A percentile compares a stretch with the other conserved stretches of the same genome.
Evolutionary conservation across 2,797 vertebrate genomes (phyloP).

Genomic region (Microtus californicus): DNA sequence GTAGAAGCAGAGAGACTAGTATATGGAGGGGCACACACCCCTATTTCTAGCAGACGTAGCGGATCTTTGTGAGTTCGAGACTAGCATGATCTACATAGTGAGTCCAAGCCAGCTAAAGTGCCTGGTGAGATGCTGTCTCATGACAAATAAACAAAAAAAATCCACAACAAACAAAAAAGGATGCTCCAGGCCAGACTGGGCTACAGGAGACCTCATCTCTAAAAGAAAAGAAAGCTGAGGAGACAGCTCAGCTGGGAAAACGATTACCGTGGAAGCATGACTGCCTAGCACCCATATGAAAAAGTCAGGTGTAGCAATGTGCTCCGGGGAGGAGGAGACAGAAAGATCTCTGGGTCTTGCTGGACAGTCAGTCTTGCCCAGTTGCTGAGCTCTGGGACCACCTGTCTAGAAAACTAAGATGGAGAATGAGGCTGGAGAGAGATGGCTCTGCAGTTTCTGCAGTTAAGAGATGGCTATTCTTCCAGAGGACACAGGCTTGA

Average conservation of each 20-base stretch:
- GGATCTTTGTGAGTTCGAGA: neutral
- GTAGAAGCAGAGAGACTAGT: no score
- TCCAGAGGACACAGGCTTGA: neutral
- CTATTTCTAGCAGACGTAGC: neutral
- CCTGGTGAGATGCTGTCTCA: neutral
- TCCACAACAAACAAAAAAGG: neutral
- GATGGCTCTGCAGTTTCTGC: no score
- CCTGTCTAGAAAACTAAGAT: neutral
- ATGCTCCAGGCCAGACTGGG: neutral
- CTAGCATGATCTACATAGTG: neutral
- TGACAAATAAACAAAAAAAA: neutral
- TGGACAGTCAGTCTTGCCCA: neutral
- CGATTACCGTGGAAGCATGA: rapidly evolving
- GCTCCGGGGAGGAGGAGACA: neutral
- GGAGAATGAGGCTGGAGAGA: neutral
- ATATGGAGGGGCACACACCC: no score
- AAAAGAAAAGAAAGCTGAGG: neutral
- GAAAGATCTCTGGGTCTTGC: neutral
- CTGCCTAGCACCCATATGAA: neutral
- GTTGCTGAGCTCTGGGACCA: neutral
- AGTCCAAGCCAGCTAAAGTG: neutral
- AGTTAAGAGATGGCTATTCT: neutral
- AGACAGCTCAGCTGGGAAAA: neutral
- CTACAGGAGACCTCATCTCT: neutral
- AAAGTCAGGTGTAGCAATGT: neutral